phyloP scores from a whole-genome alignment of 2,797 vertebrate species.

The Synaphobranchus kaupii region DNA sequence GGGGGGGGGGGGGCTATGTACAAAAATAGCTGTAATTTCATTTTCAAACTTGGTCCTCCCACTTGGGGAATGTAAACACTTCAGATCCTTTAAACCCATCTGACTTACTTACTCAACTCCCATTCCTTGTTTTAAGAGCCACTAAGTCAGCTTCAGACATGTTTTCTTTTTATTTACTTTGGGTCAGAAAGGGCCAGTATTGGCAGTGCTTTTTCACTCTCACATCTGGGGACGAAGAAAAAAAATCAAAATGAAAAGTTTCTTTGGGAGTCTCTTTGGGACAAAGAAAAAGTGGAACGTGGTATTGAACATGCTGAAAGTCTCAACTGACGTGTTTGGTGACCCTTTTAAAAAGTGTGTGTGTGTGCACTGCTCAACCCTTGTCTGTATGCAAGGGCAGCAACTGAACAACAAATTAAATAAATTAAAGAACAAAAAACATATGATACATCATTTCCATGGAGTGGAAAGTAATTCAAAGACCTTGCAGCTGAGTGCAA shows the following conservation, averaged over 20 bases:
- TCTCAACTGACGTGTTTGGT: too few species aligned
- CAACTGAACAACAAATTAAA: constrained; percentile 20
- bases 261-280: neutral
- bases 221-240: too few species aligned
- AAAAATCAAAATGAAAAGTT: neutral
- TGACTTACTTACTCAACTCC: neutral
- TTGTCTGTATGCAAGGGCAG: neutral
- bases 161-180: neutral
- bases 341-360: neutral
- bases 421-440: neutral
- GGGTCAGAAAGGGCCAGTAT: neutral
- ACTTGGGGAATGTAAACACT: neutral
- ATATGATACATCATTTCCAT: neutral
- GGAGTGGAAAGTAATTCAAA: neutral
- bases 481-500: neutral
- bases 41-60: neutral
- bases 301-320: neutral
- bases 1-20: too few species aligned
- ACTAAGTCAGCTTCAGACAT: neutral
- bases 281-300: neutral
- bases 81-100: neutral
- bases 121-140: neutral
- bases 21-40: neutral
- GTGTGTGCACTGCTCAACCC: too few species aligned
- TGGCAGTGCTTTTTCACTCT: neutral